Evolutionary conservation across 2,113 vertebrate species (phyloP).

Genomic region (Pionites leucogaster): DNA sequence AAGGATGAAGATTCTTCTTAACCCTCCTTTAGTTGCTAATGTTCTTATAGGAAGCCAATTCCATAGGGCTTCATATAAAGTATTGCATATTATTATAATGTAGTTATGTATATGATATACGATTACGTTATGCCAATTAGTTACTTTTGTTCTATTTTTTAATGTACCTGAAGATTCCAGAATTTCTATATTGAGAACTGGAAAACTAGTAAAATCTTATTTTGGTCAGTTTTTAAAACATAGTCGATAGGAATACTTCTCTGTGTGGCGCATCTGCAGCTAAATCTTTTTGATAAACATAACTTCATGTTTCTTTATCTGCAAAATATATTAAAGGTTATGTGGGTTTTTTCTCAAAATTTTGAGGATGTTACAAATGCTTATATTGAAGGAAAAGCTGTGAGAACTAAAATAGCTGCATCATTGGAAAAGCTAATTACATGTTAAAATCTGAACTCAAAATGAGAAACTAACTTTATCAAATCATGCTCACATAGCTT

Average conservation of each 20-base stretch:
- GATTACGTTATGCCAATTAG: background rate
- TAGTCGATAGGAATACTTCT: background rate
- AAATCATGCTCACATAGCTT: background rate
- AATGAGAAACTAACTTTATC: background rate
- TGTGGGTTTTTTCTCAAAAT: background rate
- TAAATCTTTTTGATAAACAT: background rate
- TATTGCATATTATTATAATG: background rate
- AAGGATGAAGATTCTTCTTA: background rate
- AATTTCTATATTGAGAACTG: background rate
- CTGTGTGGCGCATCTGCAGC: background rate
- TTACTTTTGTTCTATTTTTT: constrained; percentile 8
- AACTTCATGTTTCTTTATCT: background rate
- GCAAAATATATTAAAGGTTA: background rate
- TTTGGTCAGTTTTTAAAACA: background rate
- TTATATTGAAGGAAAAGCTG: background rate
- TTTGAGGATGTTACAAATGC: background rate
- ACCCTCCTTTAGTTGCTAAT: background rate
- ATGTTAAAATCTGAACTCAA: background rate
- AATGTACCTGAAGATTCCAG: background rate
- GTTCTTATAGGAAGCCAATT: background rate
- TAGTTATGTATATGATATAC: background rate
- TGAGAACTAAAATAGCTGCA: background rate
- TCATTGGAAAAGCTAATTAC: background rate
- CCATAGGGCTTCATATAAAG: background rate
- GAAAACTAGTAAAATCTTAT: background rate